A percentile compares a stretch with the other conserved stretches of the same genome.
Conservation (phyloP, 1,140 invertebrate genomes). For the Hycleus phaleratus region DNA sequence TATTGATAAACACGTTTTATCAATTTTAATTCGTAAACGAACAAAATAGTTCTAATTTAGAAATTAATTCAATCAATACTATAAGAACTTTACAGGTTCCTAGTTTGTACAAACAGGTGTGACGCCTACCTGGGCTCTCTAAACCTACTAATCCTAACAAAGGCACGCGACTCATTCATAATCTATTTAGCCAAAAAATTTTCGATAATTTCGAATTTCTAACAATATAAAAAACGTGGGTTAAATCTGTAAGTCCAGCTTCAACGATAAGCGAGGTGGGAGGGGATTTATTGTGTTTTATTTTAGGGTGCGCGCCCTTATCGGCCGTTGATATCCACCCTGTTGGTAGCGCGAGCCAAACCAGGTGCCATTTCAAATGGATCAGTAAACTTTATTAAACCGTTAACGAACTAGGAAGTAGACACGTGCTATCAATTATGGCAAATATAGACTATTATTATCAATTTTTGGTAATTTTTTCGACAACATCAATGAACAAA, state of each 20-base stretch:
- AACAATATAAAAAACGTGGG: too few relatives aligned
- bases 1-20: too few relatives aligned
- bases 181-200: too few relatives aligned
- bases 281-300: constrained; percentile 1
- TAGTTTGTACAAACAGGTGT: constrained; percentile 8
- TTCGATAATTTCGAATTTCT: too few relatives aligned
- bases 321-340: constrained; percentile 22
- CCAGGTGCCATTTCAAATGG: constrained; percentile 18
- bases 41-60: too few relatives aligned
- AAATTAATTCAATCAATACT: too few relatives aligned
- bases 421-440: constrained; percentile 15
- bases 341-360: constrained; percentile 17
- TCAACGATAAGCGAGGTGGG: neutral
- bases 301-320: constrained; percentile 19
- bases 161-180: constrained; percentile 7
- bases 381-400: constrained; percentile 14
- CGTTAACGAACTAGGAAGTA: constrained; percentile 22
- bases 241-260: too few relatives aligned
- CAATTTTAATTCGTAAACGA: too few relatives aligned
- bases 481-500: neutral
- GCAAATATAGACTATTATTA: neutral
- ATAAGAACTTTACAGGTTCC: constrained; percentile 6
- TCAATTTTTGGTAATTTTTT: neutral
- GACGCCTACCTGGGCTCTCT: constrained; percentile 11
- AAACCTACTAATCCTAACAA: constrained; percentile 10